These are phyloP conservation scores for Porites rus DNA, from an alignment of 92 coral and sea anemone species.

Conservation along the genomic window DNA sequence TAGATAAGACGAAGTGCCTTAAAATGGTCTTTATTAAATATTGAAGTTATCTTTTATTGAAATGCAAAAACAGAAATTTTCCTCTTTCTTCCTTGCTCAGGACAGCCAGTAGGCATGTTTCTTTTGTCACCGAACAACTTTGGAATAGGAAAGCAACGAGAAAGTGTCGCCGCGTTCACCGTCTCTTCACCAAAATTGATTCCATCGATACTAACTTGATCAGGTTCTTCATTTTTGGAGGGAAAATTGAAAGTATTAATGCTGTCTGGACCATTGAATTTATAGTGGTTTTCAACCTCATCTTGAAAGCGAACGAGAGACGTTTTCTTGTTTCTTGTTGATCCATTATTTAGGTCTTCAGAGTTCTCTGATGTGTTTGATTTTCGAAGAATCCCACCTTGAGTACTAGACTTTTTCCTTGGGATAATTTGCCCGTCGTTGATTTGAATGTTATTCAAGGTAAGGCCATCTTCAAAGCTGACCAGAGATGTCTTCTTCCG, in stretches of 20 bases:
- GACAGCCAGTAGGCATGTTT: neutral
- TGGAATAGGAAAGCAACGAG: neutral
- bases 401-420: conserved; percentile 10
- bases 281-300: conserved; percentile 4
- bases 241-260: neutral
- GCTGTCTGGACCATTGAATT: neutral
- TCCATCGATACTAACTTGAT: neutral
- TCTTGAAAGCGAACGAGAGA: conserved; percentile 51
- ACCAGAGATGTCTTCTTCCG: conserved; percentile 38
- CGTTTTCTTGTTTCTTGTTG: conserved; percentile 30
- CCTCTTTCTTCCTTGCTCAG: conserved; percentile 17
- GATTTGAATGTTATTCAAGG: neutral
- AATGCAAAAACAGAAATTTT: conserved; percentile 38
- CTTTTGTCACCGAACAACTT: neutral
- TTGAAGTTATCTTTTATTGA: neutral
- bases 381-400: conserved; percentile 32
- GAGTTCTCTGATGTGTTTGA: neutral
- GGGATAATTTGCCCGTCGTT: neutral
- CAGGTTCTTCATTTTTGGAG: neutral
- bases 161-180: neutral
- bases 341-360: conserved; percentile 16
- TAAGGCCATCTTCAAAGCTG: conserved; percentile 46
- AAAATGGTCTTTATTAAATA: neutral
- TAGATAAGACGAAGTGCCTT: neutral
- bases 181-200: neutral